Percentiles rank a stretch among this genome's conserved stretches.
phyloP scores from a whole-genome alignment of 1,140 invertebrate genomes.

The Hetaerina americana region DNA sequence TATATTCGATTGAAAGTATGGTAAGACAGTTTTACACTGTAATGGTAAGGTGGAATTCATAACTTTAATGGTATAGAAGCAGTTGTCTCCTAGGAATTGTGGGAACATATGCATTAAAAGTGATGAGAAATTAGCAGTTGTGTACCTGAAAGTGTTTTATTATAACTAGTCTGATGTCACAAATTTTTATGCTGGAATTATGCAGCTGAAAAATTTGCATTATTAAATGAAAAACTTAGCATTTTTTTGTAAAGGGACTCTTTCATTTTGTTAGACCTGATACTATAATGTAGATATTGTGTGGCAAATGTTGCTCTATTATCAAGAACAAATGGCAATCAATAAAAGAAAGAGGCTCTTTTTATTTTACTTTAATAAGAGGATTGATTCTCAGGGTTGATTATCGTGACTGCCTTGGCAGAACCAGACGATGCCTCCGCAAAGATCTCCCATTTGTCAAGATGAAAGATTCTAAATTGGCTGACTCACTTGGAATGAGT shows the following conservation, averaged over 20 bases:
- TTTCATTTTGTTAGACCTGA: not conserved
- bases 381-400: conserved; percentile 51
- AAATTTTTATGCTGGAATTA: too few species aligned
- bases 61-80: too few species aligned
- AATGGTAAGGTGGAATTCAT: too few species aligned
- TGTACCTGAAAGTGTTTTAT: too few species aligned
- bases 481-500: conserved; percentile 13
- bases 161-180: too few species aligned
- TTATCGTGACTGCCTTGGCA: conserved; percentile 74
- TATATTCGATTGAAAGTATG: too few species aligned
- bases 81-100: too few species aligned
- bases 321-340: conserved; percentile 1
- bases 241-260: not conserved
- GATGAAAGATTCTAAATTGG: conserved; percentile 46
- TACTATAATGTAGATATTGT: not conserved
- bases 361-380: conserved; percentile 15
- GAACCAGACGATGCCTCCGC: conserved; percentile 66
- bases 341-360: not conserved
- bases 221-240: not conserved
- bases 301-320: not conserved
- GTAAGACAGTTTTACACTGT: too few species aligned
- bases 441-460: conserved; percentile 59
- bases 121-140: too few species aligned
- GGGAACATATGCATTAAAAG: too few species aligned
- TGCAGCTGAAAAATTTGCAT: too few species aligned